Evolutionary conservation across 2,113 vertebrate species (phyloP).

Genomic region (Ictalurus furcatus): DNA sequence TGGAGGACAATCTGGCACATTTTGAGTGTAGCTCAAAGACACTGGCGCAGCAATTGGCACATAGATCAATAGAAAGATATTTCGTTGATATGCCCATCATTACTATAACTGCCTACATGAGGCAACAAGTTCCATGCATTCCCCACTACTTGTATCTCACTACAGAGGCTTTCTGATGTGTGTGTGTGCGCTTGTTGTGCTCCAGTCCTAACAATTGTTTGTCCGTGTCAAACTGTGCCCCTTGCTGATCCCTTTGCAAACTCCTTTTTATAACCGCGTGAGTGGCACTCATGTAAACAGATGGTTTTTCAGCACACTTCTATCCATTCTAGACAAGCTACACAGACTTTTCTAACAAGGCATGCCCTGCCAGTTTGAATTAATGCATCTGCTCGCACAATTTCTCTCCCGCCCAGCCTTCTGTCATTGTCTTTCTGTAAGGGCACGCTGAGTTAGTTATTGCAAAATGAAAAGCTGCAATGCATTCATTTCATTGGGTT

Average conservation of each 20-base stretch:
- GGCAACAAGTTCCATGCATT: neutral
- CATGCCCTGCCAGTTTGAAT: conserved; percentile 21
- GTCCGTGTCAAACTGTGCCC: conserved; percentile 46
- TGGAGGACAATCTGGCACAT: neutral
- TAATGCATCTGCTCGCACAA: neutral
- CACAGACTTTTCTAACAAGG: conserved; percentile 38
- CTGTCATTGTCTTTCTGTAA: conserved; percentile 22
- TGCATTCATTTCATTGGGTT: conserved; percentile 40
- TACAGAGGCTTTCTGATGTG: conserved; percentile 27
- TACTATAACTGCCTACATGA: neutral
- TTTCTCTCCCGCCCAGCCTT: conserved; percentile 23
- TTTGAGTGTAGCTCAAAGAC: neutral
- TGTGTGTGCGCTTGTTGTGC: neutral
- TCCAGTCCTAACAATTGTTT: conserved; percentile 45
- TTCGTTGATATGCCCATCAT: neutral
- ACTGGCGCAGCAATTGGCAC: neutral
- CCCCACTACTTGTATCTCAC: neutral
- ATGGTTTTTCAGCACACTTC: conserved; percentile 42
- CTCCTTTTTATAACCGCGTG: conserved; percentile 51
- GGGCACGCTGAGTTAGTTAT: conserved; percentile 39
- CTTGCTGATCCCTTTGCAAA: conserved; percentile 48
- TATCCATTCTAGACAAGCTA: conserved; percentile 20
- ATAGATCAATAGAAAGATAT: neutral
- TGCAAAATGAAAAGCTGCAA: conserved; percentile 45
- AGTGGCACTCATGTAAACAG: conserved; percentile 51